Conservation (phyloP, 2,113 vertebrate genomes). For the Phrynocephalus versicolor region DNA sequence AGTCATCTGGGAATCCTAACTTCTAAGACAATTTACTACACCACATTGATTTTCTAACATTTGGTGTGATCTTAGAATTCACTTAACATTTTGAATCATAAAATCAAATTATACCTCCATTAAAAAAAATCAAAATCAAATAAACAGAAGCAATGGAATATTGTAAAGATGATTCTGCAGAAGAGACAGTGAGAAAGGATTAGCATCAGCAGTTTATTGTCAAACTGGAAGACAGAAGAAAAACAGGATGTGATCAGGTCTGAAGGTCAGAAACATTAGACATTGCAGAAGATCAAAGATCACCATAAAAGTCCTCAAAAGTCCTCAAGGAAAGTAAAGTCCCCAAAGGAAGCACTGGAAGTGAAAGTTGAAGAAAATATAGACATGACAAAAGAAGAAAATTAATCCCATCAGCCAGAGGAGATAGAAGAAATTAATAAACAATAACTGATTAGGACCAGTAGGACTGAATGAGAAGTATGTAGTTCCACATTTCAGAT, state of each 20-base stretch:
- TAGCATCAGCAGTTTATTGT: background rate
- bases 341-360: background rate
- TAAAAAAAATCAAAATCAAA: background rate
- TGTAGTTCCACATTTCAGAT: background rate
- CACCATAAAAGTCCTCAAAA: too few species aligned
- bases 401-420: too few species aligned
- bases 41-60: background rate
- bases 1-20: too few species aligned
- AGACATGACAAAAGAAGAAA: background rate
- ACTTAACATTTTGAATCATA: background rate
- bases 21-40: too few species aligned
- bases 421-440: background rate
- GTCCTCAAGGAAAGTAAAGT: too few species aligned
- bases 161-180: background rate
- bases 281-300: constrained; percentile 3
- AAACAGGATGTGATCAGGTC: constrained; percentile 5
- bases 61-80: background rate
- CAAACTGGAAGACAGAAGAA: background rate
- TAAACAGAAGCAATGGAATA: background rate
- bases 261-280: background rate
- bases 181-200: background rate
- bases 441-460: background rate
- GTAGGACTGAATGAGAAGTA: background rate
- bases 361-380: background rate
- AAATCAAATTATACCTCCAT: background rate